Base-by-base conservation (phyloP, 2,888 invertebrate species). In the Drosophila robusta region DNA sequence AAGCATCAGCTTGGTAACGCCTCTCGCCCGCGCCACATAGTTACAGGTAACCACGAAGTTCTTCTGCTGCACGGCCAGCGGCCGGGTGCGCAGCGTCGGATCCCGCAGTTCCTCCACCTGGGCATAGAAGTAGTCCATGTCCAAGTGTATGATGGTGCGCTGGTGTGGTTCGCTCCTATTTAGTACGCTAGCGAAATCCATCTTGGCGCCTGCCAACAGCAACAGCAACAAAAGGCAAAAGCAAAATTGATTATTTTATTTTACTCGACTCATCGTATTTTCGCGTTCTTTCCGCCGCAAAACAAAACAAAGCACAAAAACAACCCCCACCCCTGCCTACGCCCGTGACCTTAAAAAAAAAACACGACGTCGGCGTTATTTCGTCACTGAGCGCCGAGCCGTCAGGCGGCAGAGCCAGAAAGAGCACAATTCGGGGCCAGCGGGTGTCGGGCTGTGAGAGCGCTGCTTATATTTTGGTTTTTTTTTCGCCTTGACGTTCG, bases 101-200 rank as follows among this genome's bases (percentile, higher is more conserved):
- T 96, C 94, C 78, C 94, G 94, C 62, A 95, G 91, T 94, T 95
- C 96, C 93, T 97, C 97, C 75, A 97, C 96, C 94, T 97, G 97
- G 67, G 97, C 97, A 92, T 97, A 97, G 92, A 96, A 97, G 91
- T 95, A 97, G 91, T 97, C 97, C 90, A 96, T 93, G 90, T 97
- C 97, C 83, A 97, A 93, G 91, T 97, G 97, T 87, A 97, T 94
- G 78, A 97, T 95, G 70, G 94, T 94, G 87, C 94, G 94, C 56
- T 94, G 93, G 92, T 96, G 96, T 72, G 89, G 89, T 45, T 92
- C 92, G 70, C 81, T 90, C 55, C 84, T 90, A 60, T 72, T 86
- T 49, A 88, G 80, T 61, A 90, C 82, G 57, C 81, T 90, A 63
- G 89, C 78, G 71, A 91, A 91, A 69, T 92, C 90, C 91, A 91